Evolutionary conservation across 2,888 invertebrate genomes (phyloP).

Genomic region (Andrena chrysosceles): DNA sequence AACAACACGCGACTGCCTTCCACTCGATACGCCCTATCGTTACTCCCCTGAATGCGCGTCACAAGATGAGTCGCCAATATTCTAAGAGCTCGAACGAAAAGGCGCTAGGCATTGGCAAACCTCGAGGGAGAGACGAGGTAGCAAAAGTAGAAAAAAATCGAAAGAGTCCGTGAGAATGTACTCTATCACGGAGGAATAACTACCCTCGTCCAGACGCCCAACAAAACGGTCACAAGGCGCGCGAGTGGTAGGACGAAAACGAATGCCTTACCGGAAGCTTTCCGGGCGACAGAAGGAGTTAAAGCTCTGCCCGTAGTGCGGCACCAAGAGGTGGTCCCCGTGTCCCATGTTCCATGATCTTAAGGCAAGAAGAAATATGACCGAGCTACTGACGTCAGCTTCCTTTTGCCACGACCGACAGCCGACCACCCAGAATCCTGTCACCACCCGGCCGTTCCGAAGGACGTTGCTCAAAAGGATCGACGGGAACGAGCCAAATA

Average conservation of each 20-base stretch:
- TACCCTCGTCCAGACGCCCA: too few species aligned
- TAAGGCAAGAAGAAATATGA: slow-evolving; percentile 80
- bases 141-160: too few species aligned
- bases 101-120: too few species aligned
- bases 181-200: too few species aligned
- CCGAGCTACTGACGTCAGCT: slow-evolving; percentile 77
- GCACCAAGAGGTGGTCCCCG: slow-evolving; percentile 67
- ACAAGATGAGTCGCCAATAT: slow-evolving; percentile 1
- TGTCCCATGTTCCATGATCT: slow-evolving; percentile 66
- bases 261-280: slow-evolving; percentile 67
- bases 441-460: slow-evolving; percentile 79
- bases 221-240: neutral
- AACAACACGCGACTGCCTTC: slow-evolving; percentile 40
- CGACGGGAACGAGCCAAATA: slow-evolving; percentile 57
- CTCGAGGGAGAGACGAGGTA: too few species aligned
- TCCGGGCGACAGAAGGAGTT: slow-evolving; percentile 63
- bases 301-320: slow-evolving; percentile 37
- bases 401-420: slow-evolving; percentile 77
- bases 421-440: slow-evolving; percentile 84
- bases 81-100: neutral
- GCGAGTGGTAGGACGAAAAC: slow-evolving; percentile 2
- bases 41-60: neutral
- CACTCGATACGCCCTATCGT: slow-evolving; percentile 8
- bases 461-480: slow-evolving; percentile 71
- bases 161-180: too few species aligned